phyloP scores from a whole-genome alignment of 2,797 vertebrate genomes.

The Sitta carolinensis region DNA sequence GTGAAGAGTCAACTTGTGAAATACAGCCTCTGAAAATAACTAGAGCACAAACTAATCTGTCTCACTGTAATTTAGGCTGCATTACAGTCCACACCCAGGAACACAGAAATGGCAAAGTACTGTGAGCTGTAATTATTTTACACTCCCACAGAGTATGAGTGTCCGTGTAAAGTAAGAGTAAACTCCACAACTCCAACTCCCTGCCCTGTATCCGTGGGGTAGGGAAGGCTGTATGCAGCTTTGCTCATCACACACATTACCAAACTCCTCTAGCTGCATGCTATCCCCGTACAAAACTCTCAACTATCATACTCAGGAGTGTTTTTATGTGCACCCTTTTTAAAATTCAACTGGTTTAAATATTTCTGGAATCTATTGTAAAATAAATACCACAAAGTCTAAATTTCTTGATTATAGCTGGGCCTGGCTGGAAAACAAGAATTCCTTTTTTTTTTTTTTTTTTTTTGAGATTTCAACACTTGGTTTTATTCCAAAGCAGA shows the following conservation, averaged over 20 bases:
- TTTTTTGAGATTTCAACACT: not conserved
- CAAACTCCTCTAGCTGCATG: not conserved
- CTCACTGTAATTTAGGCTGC: not conserved
- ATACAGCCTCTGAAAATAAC: not conserved
- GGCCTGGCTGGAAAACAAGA: conserved; percentile 8
- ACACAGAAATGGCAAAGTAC: not conserved
- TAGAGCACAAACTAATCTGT: not conserved
- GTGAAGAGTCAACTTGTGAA: not conserved
- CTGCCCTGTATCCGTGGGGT: rapidly evolving
- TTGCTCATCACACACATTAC: not conserved
- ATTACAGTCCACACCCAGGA: not conserved
- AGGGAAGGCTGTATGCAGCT: not conserved
- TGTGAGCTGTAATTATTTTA: not conserved
- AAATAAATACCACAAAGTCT: conserved; percentile 21
- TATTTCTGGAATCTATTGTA: not conserved
- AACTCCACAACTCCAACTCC: not conserved
- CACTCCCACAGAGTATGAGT: rapidly evolving
- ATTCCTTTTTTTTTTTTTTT: not conserved
- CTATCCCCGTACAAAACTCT: not conserved
- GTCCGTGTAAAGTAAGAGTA: not conserved
- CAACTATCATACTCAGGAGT: not conserved
- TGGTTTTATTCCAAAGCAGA: not conserved
- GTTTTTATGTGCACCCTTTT: not conserved
- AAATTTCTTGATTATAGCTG: conserved; percentile 33
- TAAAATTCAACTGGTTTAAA: not conserved